Base-by-base conservation (phyloP, 1,140 invertebrate genomes). In the Ceratoteleas bidentatus region DNA sequence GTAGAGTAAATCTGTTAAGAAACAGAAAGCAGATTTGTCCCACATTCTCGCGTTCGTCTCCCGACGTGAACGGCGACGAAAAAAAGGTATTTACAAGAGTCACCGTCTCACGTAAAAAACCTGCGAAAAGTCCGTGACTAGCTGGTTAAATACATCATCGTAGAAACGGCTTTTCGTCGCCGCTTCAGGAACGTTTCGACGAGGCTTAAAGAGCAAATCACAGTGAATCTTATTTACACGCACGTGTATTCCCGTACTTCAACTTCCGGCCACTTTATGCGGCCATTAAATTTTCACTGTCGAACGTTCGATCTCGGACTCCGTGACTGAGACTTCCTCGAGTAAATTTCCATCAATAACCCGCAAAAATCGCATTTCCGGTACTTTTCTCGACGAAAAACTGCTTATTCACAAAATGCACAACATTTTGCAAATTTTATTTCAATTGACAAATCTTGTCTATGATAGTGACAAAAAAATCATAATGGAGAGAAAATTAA, bases 41-140 rank as follows among this genome's bases (percentile, higher is more conserved):
- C 24, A 24, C 24, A 24, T 24, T 24, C 40, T 43, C n/a, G 8
- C 40, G 40, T 43, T 9, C 40, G 40, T 43, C n/a, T 43, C 40
- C 40, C 9, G n/a, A 77, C 69, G 75, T 75, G 69, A 58, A 84
- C 62, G 68, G 60, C 38, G 68, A 77, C 40, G 50, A 65, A 75
- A 83, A 80, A 81, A 69, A 66, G 43, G 61, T 81, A 83, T 85
- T 83, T 81, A 85, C 79, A 85, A 61, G 54, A 80, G 72, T 79
- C 80, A 77, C 62, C 73, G 69, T 75, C 47, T 43, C 45, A 83
- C 79, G 68, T 76, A 66, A 84, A 75, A 77, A 84, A 81, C 70
- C 79, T 82, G 77, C 77, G 74, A 72, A 79, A 80, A 84, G 85
- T 80, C 80, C 78, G 75, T 87, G 86, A 87, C 86, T 87, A 87